Percentiles rank a stretch among this genome's conserved stretches.
These are phyloP conservation scores for Wiebesia pumilae DNA, from an alignment of 1,140 invertebrate genomes.

Conservation along the genomic window DNA sequence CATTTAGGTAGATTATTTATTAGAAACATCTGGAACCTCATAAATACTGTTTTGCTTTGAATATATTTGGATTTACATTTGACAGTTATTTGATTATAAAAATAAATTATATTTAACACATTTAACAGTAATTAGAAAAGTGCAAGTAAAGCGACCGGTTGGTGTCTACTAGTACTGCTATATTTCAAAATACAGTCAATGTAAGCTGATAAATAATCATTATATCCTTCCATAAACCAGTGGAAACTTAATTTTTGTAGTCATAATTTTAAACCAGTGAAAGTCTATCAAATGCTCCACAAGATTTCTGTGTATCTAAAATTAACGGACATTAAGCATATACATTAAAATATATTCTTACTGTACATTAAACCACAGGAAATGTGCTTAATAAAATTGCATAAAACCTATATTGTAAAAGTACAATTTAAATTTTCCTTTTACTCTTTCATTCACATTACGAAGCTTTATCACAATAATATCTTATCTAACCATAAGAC, in stretches of 20 bases:
- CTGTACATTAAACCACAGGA: neutral
- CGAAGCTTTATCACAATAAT: neutral
- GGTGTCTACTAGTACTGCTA: neutral
- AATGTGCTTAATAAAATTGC: neutral
- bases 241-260: neutral
- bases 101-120: neutral
- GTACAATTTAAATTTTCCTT: neutral
- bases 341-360: neutral
- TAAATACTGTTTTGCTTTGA: too few relatives aligned
- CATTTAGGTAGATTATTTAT: neutral
- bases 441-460: neutral
- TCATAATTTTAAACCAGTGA: neutral
- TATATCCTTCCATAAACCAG: neutral
- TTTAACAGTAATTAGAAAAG: neutral
- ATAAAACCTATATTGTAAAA: neutral
- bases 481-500: neutral
- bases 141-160: neutral
- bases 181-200: neutral
- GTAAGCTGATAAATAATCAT: neutral
- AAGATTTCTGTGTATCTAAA: neutral
- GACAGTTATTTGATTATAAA: neutral
- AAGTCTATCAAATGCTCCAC: neutral
- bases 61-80: neutral
- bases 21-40: too few relatives aligned
- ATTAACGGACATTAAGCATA: neutral